These are phyloP conservation scores for Campaea margaritaria DNA, from an alignment of 2,888 invertebrate species.

Conservation along the genomic window DNA sequence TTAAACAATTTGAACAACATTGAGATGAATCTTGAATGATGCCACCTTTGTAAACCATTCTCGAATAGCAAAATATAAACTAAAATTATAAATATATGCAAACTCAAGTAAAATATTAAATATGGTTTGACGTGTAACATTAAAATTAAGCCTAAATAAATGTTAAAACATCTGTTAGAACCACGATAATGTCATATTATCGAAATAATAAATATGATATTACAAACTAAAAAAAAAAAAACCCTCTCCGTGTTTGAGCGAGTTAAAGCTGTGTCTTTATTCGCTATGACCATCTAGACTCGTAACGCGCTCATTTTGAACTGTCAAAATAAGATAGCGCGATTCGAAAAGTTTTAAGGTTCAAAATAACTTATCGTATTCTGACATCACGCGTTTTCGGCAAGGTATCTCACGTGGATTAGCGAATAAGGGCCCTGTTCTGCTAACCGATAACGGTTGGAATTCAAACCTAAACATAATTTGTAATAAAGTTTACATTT, in stretches of 20 bases:
- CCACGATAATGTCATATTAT: constrained; percentile 50
- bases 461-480: constrained; percentile 25
- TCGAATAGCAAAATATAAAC: constrained; percentile 71
- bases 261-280: constrained; percentile 71
- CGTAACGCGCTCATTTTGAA: too few species aligned
- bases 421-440: too few species aligned
- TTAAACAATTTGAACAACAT: constrained; percentile 4
- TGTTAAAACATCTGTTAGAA: constrained; percentile 63
- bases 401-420: too few species aligned
- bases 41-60: constrained; percentile 47
- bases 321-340: too few species aligned
- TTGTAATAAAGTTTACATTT: constrained; percentile 27
- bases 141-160: constrained; percentile 60
- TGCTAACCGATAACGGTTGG: constrained; percentile 46
- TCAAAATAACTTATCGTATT: too few species aligned
- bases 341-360: too few species aligned
- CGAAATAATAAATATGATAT: constrained; percentile 67
- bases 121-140: constrained; percentile 70
- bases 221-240: constrained; percentile 56
- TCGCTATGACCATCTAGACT: too few species aligned
- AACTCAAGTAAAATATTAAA: constrained; percentile 76
- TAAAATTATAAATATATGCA: constrained; percentile 74
- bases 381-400: too few species aligned
- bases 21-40: not conserved
- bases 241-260: constrained; percentile 62